Base-by-base conservation (phyloP, 1,140 invertebrate genomes). In the Cyrtorhinus lividipennis region DNA sequence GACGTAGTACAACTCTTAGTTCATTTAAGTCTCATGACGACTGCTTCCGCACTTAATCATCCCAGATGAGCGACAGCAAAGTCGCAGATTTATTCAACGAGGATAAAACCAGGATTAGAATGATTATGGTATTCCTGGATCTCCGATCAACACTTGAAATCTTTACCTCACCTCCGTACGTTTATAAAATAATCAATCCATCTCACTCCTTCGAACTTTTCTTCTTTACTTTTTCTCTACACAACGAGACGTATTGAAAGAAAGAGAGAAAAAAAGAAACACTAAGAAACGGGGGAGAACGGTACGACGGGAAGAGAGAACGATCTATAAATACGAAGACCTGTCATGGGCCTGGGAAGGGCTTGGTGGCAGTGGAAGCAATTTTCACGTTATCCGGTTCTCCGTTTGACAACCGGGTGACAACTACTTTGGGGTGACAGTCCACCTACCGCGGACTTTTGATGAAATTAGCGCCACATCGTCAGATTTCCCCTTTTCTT, bases 311-410 rank as follows among this genome's bases (percentile, higher is more conserved):
- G 38, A 44, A 44, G 8, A n/a, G 38, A n/a, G 18, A 22, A 53
- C 10, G 48, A 53, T 53, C 48, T 53, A 53, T 53, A 53, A 53
- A 53, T 53, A 53, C 48, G 48, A 53, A 20, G 48, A 53, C 48
- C 48, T 53, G 48, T 53, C 48, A 53, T 5, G 20, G 48, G 48
- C 10, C 18, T 15, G 48, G 10, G 10, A 3, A 5, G 10, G n/a
- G n/a, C n/a, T 8, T 12, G 10, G 48, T 12, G 12, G 48, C 48
- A 53, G 10, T 10, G 20, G 48, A 53, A 53, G 48, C 48, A 53
- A 53, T 53, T 53, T 53, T 53, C 48, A 22, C 10, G 48, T 53
- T 53, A 53, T 53, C 48, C 48, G 48, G 48, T 53, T 53, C 48
- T 22, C 48, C 10, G 48, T 53, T 53, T 53, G 48, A 53, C 48